Conservation (phyloP, 35 echinoderm and acorn worm genomes). For the Lytechinus pictus region DNA sequence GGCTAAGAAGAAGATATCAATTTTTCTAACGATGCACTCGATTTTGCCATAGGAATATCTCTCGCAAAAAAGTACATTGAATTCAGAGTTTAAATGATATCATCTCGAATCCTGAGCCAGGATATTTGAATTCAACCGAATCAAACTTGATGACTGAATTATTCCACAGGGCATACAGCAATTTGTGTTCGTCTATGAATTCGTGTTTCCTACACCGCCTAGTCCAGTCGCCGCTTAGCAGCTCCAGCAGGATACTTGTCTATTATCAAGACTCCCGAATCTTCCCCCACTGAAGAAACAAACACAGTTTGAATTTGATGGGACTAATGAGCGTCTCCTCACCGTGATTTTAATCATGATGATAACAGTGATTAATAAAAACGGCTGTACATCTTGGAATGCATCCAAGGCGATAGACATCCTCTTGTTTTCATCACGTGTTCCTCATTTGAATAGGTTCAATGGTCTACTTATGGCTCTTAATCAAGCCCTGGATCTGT, state of each 20-base stretch:
- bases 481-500: background rate
- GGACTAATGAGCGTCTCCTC: background rate
- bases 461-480: background rate
- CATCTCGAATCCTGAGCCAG: background rate
- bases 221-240: background rate
- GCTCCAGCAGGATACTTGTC: background rate
- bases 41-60: background rate
- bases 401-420: background rate
- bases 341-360: background rate
- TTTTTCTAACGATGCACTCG: background rate
- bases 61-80: background rate
- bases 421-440: slow-evolving; percentile 16
- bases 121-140: slow-evolving; percentile 3
- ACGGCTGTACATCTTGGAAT: background rate
- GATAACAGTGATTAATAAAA: background rate
- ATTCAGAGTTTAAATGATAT: background rate
- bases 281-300: background rate
- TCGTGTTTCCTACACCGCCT: slow-evolving; percentile 7
- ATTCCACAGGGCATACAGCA: slow-evolving; percentile 9
- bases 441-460: background rate
- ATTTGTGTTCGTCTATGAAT: background rate
- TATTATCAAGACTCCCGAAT: background rate
- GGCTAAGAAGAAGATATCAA: background rate
- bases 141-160: slow-evolving; percentile 20
- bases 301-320: background rate